Evolutionary conservation across 2,888 invertebrate genomes (phyloP), one percentile per base, ranked within the genome.

Genomic region (Dynastes maya): DNA sequence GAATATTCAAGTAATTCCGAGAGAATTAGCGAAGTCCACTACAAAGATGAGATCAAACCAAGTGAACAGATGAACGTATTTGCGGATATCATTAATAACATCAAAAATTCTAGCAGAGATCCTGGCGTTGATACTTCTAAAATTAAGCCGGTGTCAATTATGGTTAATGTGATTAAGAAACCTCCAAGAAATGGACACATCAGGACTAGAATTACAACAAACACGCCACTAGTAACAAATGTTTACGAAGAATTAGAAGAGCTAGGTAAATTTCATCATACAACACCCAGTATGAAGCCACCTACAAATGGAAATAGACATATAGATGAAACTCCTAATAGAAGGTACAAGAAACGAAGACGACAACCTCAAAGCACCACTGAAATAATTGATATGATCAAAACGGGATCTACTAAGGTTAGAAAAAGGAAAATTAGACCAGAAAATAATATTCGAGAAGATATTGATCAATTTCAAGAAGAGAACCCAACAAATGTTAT

Each of bases 1-100:
- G 9, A 16, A 16, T 13, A 16, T 64, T 16, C 63, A 22, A 63
- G 45, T 32, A 55, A 32, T 45, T 40, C 53, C 1, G 40, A 78
- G 22, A 37, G 65, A 9, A 75, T 86, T 3, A 88, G 88, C 79
- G 87, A 88, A 80, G 87, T 87, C 5, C 86, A 85, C 77, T 88
- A 89, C 78, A 89, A 89, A 80, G 86, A 89, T 40, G 87, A 88
- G 63, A 88, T 88, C 16, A 87, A 87, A 80, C 87, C 88, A 1
- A 87, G 85, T 78, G 89, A 89, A 78, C 89, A 91, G 81, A 84
- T 88, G 37, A 88, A 87, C 80, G 87, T 91, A 0, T 90, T 91
- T 78, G 85, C 87, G n/a, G 91, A 91, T 83, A 85, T 91, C 58
- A 85, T 91, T 72, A 87, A 90, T 74, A 91, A 90, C 81, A 90